Evolutionary conservation across 2,888 invertebrate genomes (phyloP), one percentile per base, ranked within the genome.

Genomic region (Panopea generosa): DNA sequence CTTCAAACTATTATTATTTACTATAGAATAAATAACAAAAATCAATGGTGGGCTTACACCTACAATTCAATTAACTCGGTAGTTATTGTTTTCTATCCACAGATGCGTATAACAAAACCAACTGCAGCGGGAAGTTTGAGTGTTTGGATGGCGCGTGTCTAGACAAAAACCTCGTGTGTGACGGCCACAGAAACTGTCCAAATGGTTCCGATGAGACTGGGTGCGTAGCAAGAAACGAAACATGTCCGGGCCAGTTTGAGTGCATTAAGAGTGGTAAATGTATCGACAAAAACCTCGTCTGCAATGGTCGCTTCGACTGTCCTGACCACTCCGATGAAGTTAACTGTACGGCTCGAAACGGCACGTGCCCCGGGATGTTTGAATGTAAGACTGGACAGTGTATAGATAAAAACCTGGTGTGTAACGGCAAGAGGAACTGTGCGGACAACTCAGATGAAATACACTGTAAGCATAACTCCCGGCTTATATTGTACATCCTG

Each of bases 281-380:
- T 20, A 65, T 76, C 14, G 70, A 76, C 50, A 76, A 76, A 52
- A 70, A 76, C 43, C 75, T 76, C 11, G 75, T 76, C 52, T 76
- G 75, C 50, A 55, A 76, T 56, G 75, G 66, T 14, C 18, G 29
- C 22, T n/a, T 27, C 27, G 26, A 62, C 27, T 76, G 75, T 49
- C 29, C 33, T 2, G 75, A 76, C 29, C 38, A 62, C 18, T 76
- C 75, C 3, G 75, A 76, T 22, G 75, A 75, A 27, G 61, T 2
- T 1, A 43, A 60, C 26, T 76, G 76, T 26, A 52, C 20, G 4
- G 18, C 11, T 1, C 50, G 38, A 22, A 50, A 60, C 47, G 27
- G 47, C 6, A 47, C 60, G 1, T 62, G 62, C 22, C 33, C 50
- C n/a, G 26, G 38, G 7, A 18, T 18, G 38, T 75, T 75, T 38